Conservation (phyloP, 2,888 invertebrate species). For the Macaria liturata region DNA sequence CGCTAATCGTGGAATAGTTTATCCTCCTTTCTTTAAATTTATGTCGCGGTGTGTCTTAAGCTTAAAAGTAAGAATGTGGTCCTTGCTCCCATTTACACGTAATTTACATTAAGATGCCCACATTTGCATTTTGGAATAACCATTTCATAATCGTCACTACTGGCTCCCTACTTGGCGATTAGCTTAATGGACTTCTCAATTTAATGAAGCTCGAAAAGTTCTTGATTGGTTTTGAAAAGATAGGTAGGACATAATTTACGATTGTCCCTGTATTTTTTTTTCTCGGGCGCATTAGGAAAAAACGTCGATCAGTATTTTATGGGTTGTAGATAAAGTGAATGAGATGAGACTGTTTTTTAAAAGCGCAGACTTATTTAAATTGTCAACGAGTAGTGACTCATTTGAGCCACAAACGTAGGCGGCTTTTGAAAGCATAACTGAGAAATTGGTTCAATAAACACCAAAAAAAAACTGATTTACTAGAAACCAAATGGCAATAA, state of each 20-base stretch:
- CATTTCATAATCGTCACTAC: constrained; percentile 76
- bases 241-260: constrained; percentile 65
- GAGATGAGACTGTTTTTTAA: constrained; percentile 31
- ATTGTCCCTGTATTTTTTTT: constrained; percentile 45
- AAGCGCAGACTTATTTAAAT: constrained; percentile 12
- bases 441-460: too few relatives aligned
- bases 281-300: constrained; percentile 28
- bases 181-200: constrained; percentile 78
- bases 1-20: constrained; percentile 1
- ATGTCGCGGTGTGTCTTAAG: constrained; percentile 11
- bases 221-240: constrained; percentile 72
- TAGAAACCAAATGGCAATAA: too few relatives aligned
- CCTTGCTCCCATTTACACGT: constrained; percentile 68
- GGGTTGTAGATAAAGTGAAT: constrained; percentile 15
- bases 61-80: constrained; percentile 55
- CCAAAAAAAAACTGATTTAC: too few relatives aligned
- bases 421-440: too few relatives aligned
- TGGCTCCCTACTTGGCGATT: constrained; percentile 71
- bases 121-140: constrained; percentile 76
- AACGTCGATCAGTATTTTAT: constrained; percentile 25
- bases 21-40: not conserved
- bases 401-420: too few relatives aligned
- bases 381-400: constrained; percentile 1
- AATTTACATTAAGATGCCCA: constrained; percentile 74
- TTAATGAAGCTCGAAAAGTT: constrained; percentile 73